phyloP scores from a whole-genome alignment of 2,888 invertebrate species.

The Pycnomerus fuliginosus region DNA sequence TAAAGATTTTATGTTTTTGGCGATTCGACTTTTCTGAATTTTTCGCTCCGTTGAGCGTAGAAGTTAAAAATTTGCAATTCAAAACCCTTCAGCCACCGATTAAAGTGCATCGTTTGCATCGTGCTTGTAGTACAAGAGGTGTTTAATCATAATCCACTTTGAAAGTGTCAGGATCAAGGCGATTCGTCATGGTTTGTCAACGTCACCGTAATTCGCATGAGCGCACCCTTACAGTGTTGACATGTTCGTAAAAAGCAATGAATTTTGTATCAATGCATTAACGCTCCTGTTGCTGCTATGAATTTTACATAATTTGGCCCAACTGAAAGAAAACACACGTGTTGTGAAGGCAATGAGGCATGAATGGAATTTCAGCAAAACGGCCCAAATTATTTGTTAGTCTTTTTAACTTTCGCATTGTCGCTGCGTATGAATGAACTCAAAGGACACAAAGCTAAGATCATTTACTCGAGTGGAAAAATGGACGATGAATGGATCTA shows the following conservation, averaged over 20 bases:
- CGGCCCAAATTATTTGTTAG: slow-evolving; percentile 20
- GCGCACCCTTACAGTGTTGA: slow-evolving; percentile 4
- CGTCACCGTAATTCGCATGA: slow-evolving; percentile 11
- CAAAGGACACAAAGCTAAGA: slow-evolving; percentile 16
- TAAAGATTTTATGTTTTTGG: too few relatives aligned
- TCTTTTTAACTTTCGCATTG: slow-evolving; percentile 10
- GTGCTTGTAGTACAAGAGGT: too few relatives aligned
- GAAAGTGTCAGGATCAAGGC: slow-evolving; percentile 12
- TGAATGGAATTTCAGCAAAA: slow-evolving; percentile 12
- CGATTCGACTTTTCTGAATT: too few relatives aligned
- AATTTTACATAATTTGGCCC: too few relatives aligned
- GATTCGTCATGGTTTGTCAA: slow-evolving; percentile 20
- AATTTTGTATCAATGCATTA: slow-evolving; percentile 3
- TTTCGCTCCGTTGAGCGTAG: too few relatives aligned
- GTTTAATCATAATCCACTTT: slow-evolving; percentile 18
- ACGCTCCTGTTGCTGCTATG: too few relatives aligned
- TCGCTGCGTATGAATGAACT: slow-evolving; percentile 20
- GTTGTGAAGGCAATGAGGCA: slow-evolving; percentile 16
- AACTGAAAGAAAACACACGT: slow-evolving; percentile 9
- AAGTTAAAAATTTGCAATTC: too few relatives aligned
- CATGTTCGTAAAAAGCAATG: too few relatives aligned
- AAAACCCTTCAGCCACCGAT: too few relatives aligned
- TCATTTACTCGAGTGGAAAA: slow-evolving; percentile 28
- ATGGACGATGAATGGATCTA: slow-evolving; percentile 5
- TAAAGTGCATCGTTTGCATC: too few relatives aligned